Percentiles rank a stretch among this genome's conserved stretches.
Evolutionary conservation across 2,888 invertebrate genomes (phyloP).

Genomic region (Poecilus cupreus): DNA sequence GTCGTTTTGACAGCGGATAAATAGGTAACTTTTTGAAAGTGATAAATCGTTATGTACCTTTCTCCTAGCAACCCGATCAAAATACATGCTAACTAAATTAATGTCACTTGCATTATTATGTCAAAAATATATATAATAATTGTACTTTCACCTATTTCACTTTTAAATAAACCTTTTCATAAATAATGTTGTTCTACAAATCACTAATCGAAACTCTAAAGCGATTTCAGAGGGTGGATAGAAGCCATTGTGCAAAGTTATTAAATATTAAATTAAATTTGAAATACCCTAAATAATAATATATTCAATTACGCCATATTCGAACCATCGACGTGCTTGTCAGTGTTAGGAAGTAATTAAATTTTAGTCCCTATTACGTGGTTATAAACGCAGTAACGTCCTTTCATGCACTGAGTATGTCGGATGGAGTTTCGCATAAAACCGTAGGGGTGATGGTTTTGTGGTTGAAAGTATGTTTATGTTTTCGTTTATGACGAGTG

Average conservation of each 20-base stretch:
- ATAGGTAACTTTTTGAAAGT: too few species aligned
- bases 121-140: too few species aligned
- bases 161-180: too few species aligned
- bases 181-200: too few species aligned
- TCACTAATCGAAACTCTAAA: too few species aligned
- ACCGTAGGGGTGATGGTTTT: too few species aligned
- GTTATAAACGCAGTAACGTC: background rate
- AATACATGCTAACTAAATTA: too few species aligned
- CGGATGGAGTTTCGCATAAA: background rate
- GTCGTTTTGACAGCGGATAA: too few species aligned
- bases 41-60: too few species aligned
- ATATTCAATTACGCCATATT: background rate
- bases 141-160: too few species aligned
- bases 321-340: background rate
- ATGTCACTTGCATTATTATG: too few species aligned
- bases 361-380: background rate
- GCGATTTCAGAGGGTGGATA: background rate
- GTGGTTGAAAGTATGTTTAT: background rate
- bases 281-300: background rate
- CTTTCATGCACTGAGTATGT: background rate
- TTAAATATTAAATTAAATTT: slow-evolving; percentile 17
- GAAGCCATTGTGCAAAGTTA: slow-evolving; percentile 20
- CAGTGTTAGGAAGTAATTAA: slow-evolving; percentile 9
- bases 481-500: background rate
- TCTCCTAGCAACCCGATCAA: too few species aligned